Base-by-base conservation (phyloP, 2,888 invertebrate species). In the Coleophora flavipennella region DNA sequence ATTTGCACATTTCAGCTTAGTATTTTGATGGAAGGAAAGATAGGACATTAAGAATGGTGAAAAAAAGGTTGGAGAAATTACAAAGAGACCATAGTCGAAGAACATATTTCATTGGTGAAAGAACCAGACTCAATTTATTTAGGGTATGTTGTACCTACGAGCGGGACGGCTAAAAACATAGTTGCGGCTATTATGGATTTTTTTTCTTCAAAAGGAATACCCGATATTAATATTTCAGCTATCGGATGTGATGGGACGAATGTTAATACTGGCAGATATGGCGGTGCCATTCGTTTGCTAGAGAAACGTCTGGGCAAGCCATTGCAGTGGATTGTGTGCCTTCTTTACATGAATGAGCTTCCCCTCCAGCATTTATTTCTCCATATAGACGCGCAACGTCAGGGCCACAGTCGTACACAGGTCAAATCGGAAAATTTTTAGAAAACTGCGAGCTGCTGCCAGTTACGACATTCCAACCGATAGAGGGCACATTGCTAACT, bases 361-460 rank as follows among this genome's bases (percentile, higher is more conserved):
- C 52, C 45, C 2, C 36, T 57, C 3, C 37, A 53, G n/a, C 53
- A 59, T 46, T 46, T 59, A 26, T 51, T 59, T 40, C 12, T 39
- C n/a, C 28, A 40, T 27, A 36, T 56, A 26, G 49, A 59, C 46
- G 55, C 56, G 9, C 31, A 14, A 59, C 51, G 14, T 43, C 46
- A 27, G 58, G 58, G n/a, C 57, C 58, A 28, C 35, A 11, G 33
- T 35, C 37, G 10, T 60, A 50, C 44, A 42, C 43, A 12, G 56
- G 57, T 7, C 42, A 48, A 36, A 48, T 61, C n/a, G 54, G 55
- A 35, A 60, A 55, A 48, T 8, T 9, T 9, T 38, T 55, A 20
- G 36, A 37, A 12, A 42, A 1, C 29, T 50, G 51, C 40, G 45
- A 28, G 25, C 31, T 6, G 27, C 33, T 33, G 36, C 8, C 12